These are phyloP conservation scores for Sorex araneus DNA, from an alignment of 2,113 vertebrate genomes.

Conservation along the genomic window DNA sequence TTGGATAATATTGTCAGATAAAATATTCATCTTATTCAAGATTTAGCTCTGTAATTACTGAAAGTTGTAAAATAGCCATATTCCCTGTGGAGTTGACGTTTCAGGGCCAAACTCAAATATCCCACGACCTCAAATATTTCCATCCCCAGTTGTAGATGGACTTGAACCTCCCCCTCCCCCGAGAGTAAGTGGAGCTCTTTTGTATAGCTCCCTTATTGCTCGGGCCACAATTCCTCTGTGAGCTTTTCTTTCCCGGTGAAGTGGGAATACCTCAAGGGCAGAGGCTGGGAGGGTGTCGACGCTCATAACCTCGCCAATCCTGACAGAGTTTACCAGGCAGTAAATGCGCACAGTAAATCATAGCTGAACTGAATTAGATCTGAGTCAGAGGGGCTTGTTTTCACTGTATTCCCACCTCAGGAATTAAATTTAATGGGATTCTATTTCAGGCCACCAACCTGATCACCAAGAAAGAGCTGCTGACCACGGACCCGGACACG, in stretches of 20 bases:
- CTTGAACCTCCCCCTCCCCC: background rate
- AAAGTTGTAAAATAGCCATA: background rate
- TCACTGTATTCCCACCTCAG: slow-evolving; percentile 70
- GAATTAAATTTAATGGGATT: slow-evolving; percentile 81
- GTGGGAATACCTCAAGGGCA: background rate
- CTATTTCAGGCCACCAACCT: slow-evolving; percentile 94
- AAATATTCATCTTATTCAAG: background rate
- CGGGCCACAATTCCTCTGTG: background rate
- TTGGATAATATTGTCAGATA: background rate
- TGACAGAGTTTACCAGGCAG: slow-evolving; percentile 33
- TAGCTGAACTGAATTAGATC: slow-evolving; percentile 69
- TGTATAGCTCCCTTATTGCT: background rate
- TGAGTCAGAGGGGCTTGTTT: slow-evolving; percentile 74
- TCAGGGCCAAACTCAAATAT: slow-evolving; percentile 34
- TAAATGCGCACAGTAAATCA: slow-evolving; percentile 73
- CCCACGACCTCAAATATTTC: background rate
- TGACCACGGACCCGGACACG: slow-evolving; percentile 96
- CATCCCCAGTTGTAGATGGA: background rate
- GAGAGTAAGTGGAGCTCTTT: background rate
- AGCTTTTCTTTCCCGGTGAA: slow-evolving; percentile 42
- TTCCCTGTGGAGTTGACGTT: background rate
- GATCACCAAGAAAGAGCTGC: slow-evolving; percentile 97
- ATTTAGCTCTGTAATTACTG: background rate
- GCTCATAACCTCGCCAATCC: slow-evolving; percentile 1
- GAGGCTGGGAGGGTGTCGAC: background rate